Evolutionary conservation across 2,797 vertebrate species (phyloP), one percentile per base, ranked within the genome.

Genomic region (Rachycentron canadum): DNA sequence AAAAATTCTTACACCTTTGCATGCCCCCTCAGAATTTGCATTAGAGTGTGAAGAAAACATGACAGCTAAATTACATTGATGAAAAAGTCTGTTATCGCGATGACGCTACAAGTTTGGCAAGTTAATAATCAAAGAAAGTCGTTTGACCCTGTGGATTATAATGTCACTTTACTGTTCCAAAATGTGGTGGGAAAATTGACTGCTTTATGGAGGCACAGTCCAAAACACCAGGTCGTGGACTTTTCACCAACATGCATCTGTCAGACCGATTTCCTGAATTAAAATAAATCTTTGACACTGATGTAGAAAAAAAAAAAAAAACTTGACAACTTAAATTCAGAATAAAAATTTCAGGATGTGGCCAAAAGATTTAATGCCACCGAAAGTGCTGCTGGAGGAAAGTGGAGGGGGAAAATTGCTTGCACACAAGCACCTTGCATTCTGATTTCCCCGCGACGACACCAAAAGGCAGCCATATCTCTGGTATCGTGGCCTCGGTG

Each of bases 51-150:
- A 53, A 63, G 16, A 69, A 49, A 26, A 59, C 32, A 57, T 30
- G 34, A 19, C 47, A 40, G n/a, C 9, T 38, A 23, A 59, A 32
- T 36, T 21, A 0, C 47, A 28, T 12, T 19, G 40, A 73, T 63
- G 25, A 64, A 71, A 62, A 55, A 14, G 38, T 40, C 53, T 13
- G 30, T 71, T 67, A 68, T 50, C 67, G 55, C 59, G 28, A 28
- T 47, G 34, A 56, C 59, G 25, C 16, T 28, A 34, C 66, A 1
- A 62, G 38, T 40, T 17, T 73, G 25, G 19, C 21, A 25, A 52
- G 78, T 41, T 61, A 45, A n/a, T 56, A 58, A 30, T 53, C 7
- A 70, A 70, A 62, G 26, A 28, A 11, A 61, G 28, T 17, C 13
- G 57, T 58, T 26, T 52, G 23, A 4, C 36, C 23, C 28, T 16